These are phyloP conservation scores for Amphiprion ocellaris DNA, from an alignment of 2,113 vertebrate species.

Conservation along the genomic window DNA sequence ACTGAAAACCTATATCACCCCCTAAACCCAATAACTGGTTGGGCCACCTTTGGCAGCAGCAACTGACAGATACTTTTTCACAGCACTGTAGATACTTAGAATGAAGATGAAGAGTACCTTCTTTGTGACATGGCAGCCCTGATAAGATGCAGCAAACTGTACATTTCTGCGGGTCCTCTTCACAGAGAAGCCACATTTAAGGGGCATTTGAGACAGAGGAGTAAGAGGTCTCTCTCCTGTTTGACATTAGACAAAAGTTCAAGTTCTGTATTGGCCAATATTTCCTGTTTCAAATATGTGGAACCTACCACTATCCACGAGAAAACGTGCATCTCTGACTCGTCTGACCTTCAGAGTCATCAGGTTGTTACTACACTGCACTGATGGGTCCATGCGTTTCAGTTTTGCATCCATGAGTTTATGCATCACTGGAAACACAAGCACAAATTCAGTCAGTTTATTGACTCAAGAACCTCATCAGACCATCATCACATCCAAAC, in stretches of 20 bases:
- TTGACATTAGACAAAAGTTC: background rate
- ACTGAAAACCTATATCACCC: too few species aligned
- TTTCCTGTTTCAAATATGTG: background rate
- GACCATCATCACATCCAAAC: too few species aligned
- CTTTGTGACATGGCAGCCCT: constrained; percentile 60
- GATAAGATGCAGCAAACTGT: constrained; percentile 55
- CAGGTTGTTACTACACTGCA: constrained; percentile 25
- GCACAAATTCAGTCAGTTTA: too few species aligned
- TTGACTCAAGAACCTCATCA: too few species aligned
- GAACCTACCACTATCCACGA: constrained; percentile 62
- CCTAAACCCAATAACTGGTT: too few species aligned
- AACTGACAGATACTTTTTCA: too few species aligned
- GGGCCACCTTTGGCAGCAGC: too few species aligned
- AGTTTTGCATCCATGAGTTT: constrained; percentile 27
- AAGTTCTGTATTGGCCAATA: background rate
- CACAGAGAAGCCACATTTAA: constrained; percentile 65
- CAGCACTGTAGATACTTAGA: background rate
- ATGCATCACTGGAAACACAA: constrained; percentile 11
- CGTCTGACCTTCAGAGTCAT: constrained; percentile 49
- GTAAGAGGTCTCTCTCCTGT: constrained; percentile 46
- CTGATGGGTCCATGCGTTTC: constrained; percentile 40
- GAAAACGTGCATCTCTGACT: constrained; percentile 28
- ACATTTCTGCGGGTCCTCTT: constrained; percentile 55
- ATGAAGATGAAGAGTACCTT: constrained; percentile 23
- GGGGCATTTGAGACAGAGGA: constrained; percentile 61